These are phyloP conservation scores for Patiria pectinifera DNA, from an alignment of 53 echinoderm and acorn worm species.

Conservation along the genomic window DNA sequence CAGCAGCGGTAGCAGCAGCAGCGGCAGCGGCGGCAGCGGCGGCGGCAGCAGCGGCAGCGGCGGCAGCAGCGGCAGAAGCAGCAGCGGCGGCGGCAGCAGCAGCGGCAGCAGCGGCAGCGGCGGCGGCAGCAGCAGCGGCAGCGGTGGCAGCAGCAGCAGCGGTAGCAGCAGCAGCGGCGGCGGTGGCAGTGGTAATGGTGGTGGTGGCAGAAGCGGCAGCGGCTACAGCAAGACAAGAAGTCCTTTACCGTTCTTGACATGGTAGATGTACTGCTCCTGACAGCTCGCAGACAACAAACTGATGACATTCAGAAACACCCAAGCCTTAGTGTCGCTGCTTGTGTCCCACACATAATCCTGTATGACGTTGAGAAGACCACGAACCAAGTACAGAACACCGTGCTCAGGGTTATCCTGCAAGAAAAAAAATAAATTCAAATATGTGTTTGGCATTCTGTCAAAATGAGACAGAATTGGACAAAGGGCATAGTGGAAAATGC, in stretches of 20 bases:
- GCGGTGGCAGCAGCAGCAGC: no score
- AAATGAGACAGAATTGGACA: neutral
- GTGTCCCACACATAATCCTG: constrained; percentile 97
- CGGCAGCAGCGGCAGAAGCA: neutral
- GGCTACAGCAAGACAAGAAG: neutral
- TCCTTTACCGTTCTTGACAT: constrained; percentile 85
- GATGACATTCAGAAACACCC: constrained; percentile 85
- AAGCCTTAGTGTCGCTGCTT: constrained; percentile 77
- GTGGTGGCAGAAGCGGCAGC: neutral
- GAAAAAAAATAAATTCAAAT: neutral
- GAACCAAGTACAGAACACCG: constrained; percentile 85
- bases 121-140: no score
- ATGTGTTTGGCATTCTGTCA: no score
- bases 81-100: no score
- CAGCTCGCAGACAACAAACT: constrained; percentile 80
- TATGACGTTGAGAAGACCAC: constrained; percentile 91
- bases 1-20: no score
- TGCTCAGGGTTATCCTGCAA: constrained; percentile 95
- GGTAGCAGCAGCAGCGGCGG: no score
- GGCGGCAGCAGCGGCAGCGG: neutral
- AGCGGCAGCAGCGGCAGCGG: no score
- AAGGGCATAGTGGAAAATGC: no score
- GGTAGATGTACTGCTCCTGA: constrained; percentile 89
- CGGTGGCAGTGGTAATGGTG: no score
- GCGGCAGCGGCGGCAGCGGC: no score